Conservation (phyloP, 1,140 invertebrate species). For the Sinella curviseta region DNA sequence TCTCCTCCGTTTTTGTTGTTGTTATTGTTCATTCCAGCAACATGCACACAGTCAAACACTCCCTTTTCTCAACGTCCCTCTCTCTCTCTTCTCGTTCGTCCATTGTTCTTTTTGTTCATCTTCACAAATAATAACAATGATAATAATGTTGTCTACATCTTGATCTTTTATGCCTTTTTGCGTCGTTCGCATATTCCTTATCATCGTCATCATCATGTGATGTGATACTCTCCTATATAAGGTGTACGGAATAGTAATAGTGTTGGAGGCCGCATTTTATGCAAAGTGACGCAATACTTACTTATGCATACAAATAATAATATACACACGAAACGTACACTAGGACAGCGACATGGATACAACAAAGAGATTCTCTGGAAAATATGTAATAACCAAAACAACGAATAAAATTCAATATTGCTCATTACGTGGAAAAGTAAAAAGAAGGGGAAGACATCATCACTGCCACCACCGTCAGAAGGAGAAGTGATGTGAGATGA, state of each 20-base stretch:
- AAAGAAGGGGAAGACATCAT: conserved; percentile 5
- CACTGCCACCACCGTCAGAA: not conserved
- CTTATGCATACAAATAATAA: not conserved
- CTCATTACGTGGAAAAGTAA: conserved; percentile 11
- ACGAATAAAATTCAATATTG: conserved; percentile 23
- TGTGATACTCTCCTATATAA: too few relatives aligned
- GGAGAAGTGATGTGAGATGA: not conserved
- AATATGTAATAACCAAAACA: conserved; percentile 22
- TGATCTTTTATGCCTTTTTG: conserved; percentile 12
- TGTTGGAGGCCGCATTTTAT: too few relatives aligned
- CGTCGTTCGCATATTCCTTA: not conserved
- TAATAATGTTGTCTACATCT: conserved; percentile 10
- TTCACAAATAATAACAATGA: conserved; percentile 22
- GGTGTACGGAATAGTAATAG: too few relatives aligned
- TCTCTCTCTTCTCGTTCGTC: not conserved
- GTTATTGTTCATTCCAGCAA: not conserved
- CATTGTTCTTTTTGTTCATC: not conserved
- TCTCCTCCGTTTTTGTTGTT: not conserved
- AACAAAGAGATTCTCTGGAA: not conserved
- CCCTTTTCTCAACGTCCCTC: too few relatives aligned
- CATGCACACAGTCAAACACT: too few relatives aligned
- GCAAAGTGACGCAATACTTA: too few relatives aligned
- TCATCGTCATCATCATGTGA: not conserved
- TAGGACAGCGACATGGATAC: too few relatives aligned
- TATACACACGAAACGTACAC: too few relatives aligned